A percentile compares a stretch with the other conserved stretches of the same genome.
phyloP scores from a whole-genome alignment of 2,888 invertebrate genomes.

The Agapostemon virescens region DNA sequence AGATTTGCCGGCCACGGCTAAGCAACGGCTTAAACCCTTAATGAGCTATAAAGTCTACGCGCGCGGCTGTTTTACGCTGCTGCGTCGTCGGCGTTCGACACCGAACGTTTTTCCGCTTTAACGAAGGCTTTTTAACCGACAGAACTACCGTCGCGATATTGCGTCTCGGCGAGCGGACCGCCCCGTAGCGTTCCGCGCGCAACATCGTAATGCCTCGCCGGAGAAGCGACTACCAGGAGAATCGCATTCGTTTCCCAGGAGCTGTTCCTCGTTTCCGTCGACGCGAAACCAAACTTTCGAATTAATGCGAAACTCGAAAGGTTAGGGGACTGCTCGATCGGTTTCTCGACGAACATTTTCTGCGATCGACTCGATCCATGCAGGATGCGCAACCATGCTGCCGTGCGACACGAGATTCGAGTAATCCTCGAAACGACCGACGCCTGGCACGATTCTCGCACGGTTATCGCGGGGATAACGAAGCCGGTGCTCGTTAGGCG shows the following conservation, averaged over 20 bases:
- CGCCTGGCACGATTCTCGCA: neutral
- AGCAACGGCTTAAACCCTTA: slow-evolving; percentile 41
- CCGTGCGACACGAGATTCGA: too few species aligned
- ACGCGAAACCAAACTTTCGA: too few species aligned
- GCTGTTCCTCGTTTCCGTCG: neutral
- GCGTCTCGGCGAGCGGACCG: slow-evolving; percentile 22
- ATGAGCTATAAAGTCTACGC: slow-evolving; percentile 56
- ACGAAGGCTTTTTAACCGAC: slow-evolving; percentile 45
- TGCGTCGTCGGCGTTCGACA: slow-evolving; percentile 34
- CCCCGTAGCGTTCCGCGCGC: neutral
- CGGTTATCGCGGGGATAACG: neutral
- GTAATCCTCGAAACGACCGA: too few species aligned
- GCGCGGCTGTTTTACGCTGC: slow-evolving; percentile 37
- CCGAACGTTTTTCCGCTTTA: slow-evolving; percentile 33
- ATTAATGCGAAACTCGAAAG: too few species aligned
- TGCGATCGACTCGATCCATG: too few species aligned
- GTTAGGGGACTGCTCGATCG: too few species aligned
- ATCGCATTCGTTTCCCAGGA: neutral
- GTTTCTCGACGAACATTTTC: too few species aligned
- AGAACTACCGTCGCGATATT: slow-evolving; percentile 22
- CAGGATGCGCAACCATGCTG: too few species aligned
- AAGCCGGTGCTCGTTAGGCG: neutral
- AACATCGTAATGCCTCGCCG: neutral
- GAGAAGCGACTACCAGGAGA: neutral
- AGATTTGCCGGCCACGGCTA: neutral